phyloP scores from a whole-genome alignment of 1,140 invertebrate genomes.

The Penaeus chinensis region DNA sequence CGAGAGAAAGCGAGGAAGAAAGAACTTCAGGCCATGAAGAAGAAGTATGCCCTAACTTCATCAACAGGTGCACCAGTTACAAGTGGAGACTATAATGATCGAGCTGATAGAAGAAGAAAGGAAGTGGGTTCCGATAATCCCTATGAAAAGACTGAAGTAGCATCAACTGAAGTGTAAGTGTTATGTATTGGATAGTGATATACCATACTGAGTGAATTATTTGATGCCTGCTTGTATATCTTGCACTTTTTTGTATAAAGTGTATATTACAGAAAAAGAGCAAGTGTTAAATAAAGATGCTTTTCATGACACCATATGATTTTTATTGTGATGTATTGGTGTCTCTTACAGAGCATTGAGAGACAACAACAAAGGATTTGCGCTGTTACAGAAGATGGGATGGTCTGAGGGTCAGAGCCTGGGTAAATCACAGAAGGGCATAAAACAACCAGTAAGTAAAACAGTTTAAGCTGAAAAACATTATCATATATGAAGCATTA shows the following conservation, averaged over 20 bases:
- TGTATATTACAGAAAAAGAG: too few relatives aligned
- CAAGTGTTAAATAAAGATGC: not conserved
- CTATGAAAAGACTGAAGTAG: slow-evolving; percentile 83
- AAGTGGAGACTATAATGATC: slow-evolving; percentile 77
- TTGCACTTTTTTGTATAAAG: not conserved
- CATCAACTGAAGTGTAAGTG: slow-evolving; percentile 82
- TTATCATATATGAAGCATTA: too few relatives aligned
- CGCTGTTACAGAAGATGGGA: slow-evolving; percentile 89
- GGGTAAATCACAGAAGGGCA: slow-evolving; percentile 79
- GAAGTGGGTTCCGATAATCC: slow-evolving; percentile 85
- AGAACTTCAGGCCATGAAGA: slow-evolving; percentile 81
- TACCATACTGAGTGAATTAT: not conserved
- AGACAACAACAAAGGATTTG: slow-evolving; percentile 87
- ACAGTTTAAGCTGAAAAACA: not conserved
- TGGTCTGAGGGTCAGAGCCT: slow-evolving; percentile 89
- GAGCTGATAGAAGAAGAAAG: slow-evolving; percentile 80
- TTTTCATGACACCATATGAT: not conserved
- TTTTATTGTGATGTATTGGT: not conserved
- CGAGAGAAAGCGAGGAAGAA: slow-evolving; percentile 71
- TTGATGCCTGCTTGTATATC: not conserved
- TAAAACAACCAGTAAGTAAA: slow-evolving; percentile 67
- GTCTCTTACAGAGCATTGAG: slow-evolving; percentile 77
- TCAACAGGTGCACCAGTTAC: slow-evolving; percentile 65
- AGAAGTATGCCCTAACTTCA: slow-evolving; percentile 81
- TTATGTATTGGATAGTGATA: not conserved